These are phyloP conservation scores for Thymelicus acteon DNA, from an alignment of 2,888 invertebrate genomes.

Conservation along the genomic window DNA sequence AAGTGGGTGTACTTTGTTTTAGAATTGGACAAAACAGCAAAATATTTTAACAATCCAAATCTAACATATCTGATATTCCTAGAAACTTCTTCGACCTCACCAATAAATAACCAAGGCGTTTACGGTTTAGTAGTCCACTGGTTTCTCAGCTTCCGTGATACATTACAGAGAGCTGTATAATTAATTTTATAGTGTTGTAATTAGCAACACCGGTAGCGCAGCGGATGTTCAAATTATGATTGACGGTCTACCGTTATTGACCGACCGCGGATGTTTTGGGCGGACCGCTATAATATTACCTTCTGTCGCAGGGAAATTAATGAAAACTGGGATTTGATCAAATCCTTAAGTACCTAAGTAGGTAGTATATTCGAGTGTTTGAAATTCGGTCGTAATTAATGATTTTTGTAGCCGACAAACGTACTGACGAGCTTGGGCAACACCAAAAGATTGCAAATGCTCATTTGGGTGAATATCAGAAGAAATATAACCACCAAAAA, in stretches of 20 bases:
- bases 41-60: conserved; percentile 11
- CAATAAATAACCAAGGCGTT: background rate
- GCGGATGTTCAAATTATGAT: conserved; percentile 12
- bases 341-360: no score
- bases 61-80: no score
- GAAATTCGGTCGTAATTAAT: no score
- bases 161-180: background rate
- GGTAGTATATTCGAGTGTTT: no score
- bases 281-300: conserved; percentile 1
- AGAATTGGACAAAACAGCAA: background rate
- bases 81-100: background rate
- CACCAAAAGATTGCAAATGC: no score
- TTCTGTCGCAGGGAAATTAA: no score
- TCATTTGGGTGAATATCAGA: no score
- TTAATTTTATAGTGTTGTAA: conserved; percentile 3
- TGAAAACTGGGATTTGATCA: no score
- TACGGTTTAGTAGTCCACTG: background rate
- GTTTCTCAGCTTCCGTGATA: background rate
- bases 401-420: no score
- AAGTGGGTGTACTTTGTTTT: no score
- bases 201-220: conserved; percentile 11
- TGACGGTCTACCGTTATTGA: conserved; percentile 2
- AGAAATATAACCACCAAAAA: no score
- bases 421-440: no score
- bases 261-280: background rate